phyloP scores from a whole-genome alignment of 2,888 invertebrate species.

The Myopa testacea region DNA sequence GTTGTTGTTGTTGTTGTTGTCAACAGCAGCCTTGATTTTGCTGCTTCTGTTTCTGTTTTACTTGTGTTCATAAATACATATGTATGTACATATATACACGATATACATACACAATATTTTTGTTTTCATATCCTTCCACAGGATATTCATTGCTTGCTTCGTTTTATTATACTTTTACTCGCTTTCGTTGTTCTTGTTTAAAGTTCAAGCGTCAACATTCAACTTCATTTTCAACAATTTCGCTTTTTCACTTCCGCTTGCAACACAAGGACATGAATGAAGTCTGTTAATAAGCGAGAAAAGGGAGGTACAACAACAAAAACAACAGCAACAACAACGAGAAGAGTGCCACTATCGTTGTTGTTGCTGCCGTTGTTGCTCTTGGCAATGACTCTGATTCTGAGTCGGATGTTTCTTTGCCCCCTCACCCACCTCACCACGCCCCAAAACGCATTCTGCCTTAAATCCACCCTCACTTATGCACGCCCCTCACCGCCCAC shows the following conservation, averaged over 20 bases:
- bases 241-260: constrained; percentile 13
- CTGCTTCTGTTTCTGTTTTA: not conserved
- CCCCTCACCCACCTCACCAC: constrained; percentile 16
- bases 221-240: not conserved
- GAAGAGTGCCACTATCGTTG: not conserved
- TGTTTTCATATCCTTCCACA: constrained; percentile 11
- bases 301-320: not conserved
- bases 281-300: constrained; percentile 37
- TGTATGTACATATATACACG: constrained; percentile 9
- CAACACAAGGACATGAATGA: constrained; percentile 26
- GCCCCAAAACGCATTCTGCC: constrained; percentile 18
- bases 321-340: constrained; percentile 17
- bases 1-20: too few relatives aligned
- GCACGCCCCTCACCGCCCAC: constrained; percentile 16
- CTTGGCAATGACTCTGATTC: constrained; percentile 45
- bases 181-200: not conserved
- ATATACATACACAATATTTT: constrained; percentile 12
- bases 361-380: not conserved
- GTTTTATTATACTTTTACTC: constrained; percentile 3
- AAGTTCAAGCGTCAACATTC: not conserved
- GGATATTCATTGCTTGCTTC: not conserved
- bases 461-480: constrained; percentile 31
- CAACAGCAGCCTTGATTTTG: not conserved
- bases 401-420: constrained; percentile 42
- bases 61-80: not conserved